Base-by-base conservation (phyloP, 2,888 invertebrate genomes). In the Gibbula magus region DNA sequence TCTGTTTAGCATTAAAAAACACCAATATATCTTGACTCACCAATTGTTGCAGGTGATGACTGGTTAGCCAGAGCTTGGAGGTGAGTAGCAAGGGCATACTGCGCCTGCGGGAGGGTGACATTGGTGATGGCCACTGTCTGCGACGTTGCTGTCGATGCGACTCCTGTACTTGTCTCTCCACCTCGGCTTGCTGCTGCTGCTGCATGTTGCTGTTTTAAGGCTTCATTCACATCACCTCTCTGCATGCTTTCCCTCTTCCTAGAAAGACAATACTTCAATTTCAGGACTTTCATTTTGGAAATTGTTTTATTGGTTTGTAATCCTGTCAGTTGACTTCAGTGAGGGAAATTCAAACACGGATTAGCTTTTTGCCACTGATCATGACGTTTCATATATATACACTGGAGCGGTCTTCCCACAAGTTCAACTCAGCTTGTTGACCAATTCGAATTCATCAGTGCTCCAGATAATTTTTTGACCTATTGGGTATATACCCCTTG, bases 201-300 rank as follows among this genome's bases (percentile, higher is more conserved):
- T 61, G 75, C 52, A 20, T 74, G 67, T 56, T 75, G 61, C 74
- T 79, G 73, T 75, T 75, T 74, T 53, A 66, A 39, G 53, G 75
- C 54, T 45, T 74, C 78, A 78, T 78, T 78, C 18, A 54, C 67
- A 56, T 78, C 81, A 81, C 78, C 75, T 52, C 74, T 81, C 75
- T 81, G 81, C 81, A 81, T 81, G 66, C 79, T 79, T 51, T 45
- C 75, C 79, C 73, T 73, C 39, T 39, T 66, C 77, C 77, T 77
- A 45, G 0, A n/a, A 77, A 16, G 3, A 18, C 22, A 35, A 32
- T 32, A 39, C n/a, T 16, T n/a, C 29, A 32, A 20, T n/a, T n/a
- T n/a, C n/a, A n/a, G n/a, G n/a, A n/a, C n/a, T n/a, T n/a, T 35
- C 35, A 35, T 35, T 35, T 35, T 35, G 35, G n/a, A n/a, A n/a